Percentiles rank a stretch among this genome's conserved stretches.
Conservation (phyloP, 2,888 invertebrate genomes). For the Thera britannica region DNA sequence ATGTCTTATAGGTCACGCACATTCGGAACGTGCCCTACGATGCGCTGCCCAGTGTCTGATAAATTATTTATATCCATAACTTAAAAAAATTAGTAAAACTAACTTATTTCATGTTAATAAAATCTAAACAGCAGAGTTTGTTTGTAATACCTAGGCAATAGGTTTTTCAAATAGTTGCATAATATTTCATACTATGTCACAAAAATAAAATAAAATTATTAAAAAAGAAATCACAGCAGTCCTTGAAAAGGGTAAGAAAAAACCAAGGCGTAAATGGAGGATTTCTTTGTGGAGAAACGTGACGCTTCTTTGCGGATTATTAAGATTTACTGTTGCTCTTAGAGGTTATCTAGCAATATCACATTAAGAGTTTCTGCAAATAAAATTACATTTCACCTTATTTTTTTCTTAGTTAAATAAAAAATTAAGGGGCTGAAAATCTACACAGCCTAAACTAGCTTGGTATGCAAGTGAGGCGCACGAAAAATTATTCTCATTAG, state of each 20-base stretch:
- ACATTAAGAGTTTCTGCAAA: constrained; percentile 3
- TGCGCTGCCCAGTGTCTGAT: no score
- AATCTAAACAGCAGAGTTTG: no score
- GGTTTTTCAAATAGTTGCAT: no score
- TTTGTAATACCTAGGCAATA: no score
- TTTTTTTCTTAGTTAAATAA: constrained; percentile 25
- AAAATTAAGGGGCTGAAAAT: constrained; percentile 14
- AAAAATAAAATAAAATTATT: constrained; percentile 30
- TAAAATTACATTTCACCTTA: constrained; percentile 22
- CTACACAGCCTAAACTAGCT: constrained; percentile 36
- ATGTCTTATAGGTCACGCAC: no score
- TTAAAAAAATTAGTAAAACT: no score
- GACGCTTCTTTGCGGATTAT: constrained; percentile 55
- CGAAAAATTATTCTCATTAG: constrained; percentile 73
- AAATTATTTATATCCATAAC: no score
- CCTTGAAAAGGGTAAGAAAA: constrained; percentile 39
- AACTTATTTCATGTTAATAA: no score
- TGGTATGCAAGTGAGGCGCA: constrained; percentile 59
- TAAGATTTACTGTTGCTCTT: constrained; percentile 51
- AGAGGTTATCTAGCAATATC: constrained; percentile 12
- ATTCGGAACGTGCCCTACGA: no score
- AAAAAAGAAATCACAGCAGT: constrained; percentile 39
- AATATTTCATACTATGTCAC: no score
- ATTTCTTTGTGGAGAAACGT: constrained; percentile 54
- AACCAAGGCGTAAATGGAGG: constrained; percentile 41